Evolutionary conservation across 2,797 vertebrate genomes (phyloP).

Genomic region (Paedocypris micromegethes): DNA sequence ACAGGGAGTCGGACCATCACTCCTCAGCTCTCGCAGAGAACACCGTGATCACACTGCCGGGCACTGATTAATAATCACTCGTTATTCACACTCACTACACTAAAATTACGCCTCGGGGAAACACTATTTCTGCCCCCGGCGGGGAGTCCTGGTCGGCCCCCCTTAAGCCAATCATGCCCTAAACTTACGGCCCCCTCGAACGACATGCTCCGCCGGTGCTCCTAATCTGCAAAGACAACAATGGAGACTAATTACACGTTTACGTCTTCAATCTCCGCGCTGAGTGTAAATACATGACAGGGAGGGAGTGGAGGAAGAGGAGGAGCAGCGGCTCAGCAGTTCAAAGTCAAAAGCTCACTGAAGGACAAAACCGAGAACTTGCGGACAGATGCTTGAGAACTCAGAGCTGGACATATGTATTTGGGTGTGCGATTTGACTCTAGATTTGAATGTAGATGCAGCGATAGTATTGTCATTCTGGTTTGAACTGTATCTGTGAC

Average conservation of each 20-base stretch:
- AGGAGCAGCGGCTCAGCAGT: conserved; percentile 39
- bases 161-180: conserved; percentile 76
- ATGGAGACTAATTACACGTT: conserved; percentile 55
- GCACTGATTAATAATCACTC: conserved; percentile 84
- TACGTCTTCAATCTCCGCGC: conserved; percentile 48
- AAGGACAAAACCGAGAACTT: conserved; percentile 45
- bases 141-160: conserved; percentile 75
- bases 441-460: conserved; percentile 24
- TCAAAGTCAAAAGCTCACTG: conserved; percentile 51
- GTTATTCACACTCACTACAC: conserved; percentile 91
- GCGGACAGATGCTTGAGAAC: conserved; percentile 15
- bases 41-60: conserved; percentile 58
- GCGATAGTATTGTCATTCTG: conserved; percentile 27
- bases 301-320: conserved; percentile 43
- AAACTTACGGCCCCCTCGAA: conserved; percentile 66
- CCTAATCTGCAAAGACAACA: conserved; percentile 54
- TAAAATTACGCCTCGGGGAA: conserved; percentile 80
- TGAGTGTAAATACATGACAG: conserved; percentile 49
- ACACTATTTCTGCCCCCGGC: conserved; percentile 82
- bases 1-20: conserved; percentile 28
- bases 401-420: too few species aligned
- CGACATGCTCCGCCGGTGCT: conserved; percentile 44
- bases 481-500: conserved; percentile 29
- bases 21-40: conserved; percentile 34
- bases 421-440: background rate